Conservation (phyloP, 2,113 vertebrate species). For the Perccottus glenii region DNA sequence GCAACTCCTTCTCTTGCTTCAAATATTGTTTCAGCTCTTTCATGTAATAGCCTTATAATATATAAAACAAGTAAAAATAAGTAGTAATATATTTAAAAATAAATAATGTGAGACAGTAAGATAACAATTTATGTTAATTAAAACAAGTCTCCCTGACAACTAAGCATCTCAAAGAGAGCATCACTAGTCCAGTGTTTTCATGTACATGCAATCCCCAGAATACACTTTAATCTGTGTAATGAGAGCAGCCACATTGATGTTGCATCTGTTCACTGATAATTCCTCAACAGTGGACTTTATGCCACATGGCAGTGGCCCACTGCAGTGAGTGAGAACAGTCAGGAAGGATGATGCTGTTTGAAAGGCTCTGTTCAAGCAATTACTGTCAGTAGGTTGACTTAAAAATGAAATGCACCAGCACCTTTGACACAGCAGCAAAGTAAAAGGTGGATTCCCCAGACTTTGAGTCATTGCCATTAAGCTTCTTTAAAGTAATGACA, state of each 20-base stretch:
- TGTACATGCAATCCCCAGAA: conserved; percentile 48
- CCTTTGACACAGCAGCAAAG: conserved; percentile 19
- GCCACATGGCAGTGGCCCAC: conserved; percentile 43
- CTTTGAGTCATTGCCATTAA: conserved; percentile 28
- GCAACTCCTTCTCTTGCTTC: too few relatives aligned
- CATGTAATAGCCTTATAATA: too few relatives aligned
- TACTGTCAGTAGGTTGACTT: conserved; percentile 37
- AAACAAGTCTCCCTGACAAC: conserved; percentile 49
- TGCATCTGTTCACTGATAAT: conserved; percentile 67
- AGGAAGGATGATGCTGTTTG: conserved; percentile 22
- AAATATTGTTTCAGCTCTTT: too few relatives aligned
- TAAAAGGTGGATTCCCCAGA: conserved; percentile 26
- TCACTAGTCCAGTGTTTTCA: conserved; percentile 42
- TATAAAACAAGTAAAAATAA: too few relatives aligned
- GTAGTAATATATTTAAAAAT: too few relatives aligned
- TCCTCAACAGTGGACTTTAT: conserved; percentile 44
- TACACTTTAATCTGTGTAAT: conserved; percentile 58
- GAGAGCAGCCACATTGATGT: conserved; percentile 52
- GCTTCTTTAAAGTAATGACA: conserved; percentile 16
- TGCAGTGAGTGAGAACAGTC: conserved; percentile 19
- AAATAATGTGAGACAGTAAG: conserved; percentile 11
- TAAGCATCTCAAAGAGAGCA: conserved; percentile 34
- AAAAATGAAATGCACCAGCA: conserved; percentile 44
- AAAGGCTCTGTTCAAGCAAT: conserved; percentile 29
- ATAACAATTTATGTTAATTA: conserved; percentile 57